phyloP scores from a whole-genome alignment of 2,113 vertebrate species.

The Coptodon bakossiorum region DNA sequence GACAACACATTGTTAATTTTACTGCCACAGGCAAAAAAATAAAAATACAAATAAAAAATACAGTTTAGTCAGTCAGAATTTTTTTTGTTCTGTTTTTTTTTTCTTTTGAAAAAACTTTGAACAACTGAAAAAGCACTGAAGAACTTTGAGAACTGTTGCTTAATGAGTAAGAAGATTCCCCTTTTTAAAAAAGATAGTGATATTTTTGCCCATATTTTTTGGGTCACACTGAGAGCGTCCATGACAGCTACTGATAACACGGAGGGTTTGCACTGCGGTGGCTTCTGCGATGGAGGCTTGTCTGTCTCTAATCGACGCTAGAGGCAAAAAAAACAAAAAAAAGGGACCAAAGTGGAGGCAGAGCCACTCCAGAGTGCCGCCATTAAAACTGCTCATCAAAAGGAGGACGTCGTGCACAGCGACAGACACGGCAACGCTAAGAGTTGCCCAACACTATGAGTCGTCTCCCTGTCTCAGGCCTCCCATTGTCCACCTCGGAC shows the following conservation, averaged over 20 bases:
- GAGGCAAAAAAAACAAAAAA: not conserved
- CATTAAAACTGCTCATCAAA: conserved; percentile 20
- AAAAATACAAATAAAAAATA: conserved; percentile 40
- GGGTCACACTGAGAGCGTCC: conserved; percentile 77
- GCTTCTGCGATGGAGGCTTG: conserved; percentile 28
- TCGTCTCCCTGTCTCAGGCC: conserved; percentile 84
- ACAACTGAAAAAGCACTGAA: conserved; percentile 69
- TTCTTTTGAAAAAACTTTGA: conserved; percentile 50
- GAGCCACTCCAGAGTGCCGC: conserved; percentile 40
- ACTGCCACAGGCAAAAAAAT: conserved; percentile 71
- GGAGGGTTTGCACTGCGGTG: conserved; percentile 29
- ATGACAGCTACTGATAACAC: conserved; percentile 39
- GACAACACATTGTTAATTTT: conserved; percentile 70
- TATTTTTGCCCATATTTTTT: conserved; percentile 98
- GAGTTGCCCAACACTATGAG: conserved; percentile 59
- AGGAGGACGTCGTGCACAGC: conserved; percentile 30
- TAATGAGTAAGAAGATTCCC: conserved; percentile 81
- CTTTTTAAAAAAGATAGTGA: conserved; percentile 83
- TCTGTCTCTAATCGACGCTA: conserved; percentile 48
- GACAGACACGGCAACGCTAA: conserved; percentile 67
- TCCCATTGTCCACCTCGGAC: conserved; percentile 71
- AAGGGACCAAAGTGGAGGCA: conserved; percentile 60
- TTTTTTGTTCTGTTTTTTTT: not conserved
- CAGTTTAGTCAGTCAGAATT: conserved; percentile 58
- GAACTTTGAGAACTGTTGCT: conserved; percentile 71